Base-by-base conservation (phyloP, 2,113 vertebrate genomes). In the Empidonax traillii region DNA sequence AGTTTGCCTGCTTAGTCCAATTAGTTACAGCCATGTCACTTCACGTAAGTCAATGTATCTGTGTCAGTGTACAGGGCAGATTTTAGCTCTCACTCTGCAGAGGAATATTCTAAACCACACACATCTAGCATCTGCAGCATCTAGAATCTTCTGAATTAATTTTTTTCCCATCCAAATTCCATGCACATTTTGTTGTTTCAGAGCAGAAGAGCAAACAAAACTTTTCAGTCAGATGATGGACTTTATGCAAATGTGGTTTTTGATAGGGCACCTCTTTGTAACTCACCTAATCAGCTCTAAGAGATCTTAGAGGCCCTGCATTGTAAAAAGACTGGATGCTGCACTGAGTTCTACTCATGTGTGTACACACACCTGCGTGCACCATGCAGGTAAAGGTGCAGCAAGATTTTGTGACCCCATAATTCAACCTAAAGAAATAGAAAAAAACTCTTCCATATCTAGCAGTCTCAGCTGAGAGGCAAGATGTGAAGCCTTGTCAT, bases 21-120 rank as follows among this genome's bases (percentile, higher is more conserved):
- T 96, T 96, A 96, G 85, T 92, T 71, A 71, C 61, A 96, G 79
- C 79, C 73, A 30, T 90, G 84, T 92, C 93, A 65, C 37, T 72
- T 93, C 47, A 30, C 0, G 1, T 52, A 87, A 78, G 20, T n/a
- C 41, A 59, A 35, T 67, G 52, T 20, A n/a, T 56, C 41, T 72
- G 43, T 90, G 80, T 65, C 65, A 65, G 65, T 25, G 23, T 10
- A 31, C 23, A 67, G 58, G 28, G 44, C 17, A 67, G 58, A 63
- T 46, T 88, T 92, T 37, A 61, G 31, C 81, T 78, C 39, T 61
- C 37, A 22, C 15, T 31, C 89, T 89, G 69, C 76, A 49, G 35
- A 67, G 52, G 15, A 77, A 23, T 52, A 84, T 17, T 75, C 8
- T 68, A 65, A 90, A 31, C 24, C 0, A 0, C 69, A 75, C 31